These are phyloP conservation scores for Lytechinus pictus DNA, from an alignment of 35 echinoderm and acorn worm genomes.

Conservation along the genomic window DNA sequence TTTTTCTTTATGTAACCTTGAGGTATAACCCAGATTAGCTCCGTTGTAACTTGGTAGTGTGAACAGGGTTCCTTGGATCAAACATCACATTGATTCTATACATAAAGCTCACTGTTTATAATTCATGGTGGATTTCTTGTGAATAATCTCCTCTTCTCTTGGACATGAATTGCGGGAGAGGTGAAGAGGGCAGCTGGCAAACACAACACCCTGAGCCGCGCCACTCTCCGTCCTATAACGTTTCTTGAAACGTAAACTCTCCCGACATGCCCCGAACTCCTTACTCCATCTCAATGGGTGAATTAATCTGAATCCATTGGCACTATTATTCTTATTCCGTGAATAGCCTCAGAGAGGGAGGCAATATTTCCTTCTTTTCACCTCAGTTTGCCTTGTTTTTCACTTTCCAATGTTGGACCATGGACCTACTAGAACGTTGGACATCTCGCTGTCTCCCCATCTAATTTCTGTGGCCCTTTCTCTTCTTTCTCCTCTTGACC, in stretches of 20 bases:
- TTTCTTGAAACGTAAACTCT: conserved; percentile 7
- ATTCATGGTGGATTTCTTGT: neutral
- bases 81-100: neutral
- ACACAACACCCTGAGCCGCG: neutral
- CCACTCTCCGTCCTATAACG: neutral
- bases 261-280: neutral
- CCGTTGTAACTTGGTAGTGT: neutral
- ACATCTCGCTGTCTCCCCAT: no score
- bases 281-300: neutral
- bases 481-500: no score
- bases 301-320: neutral
- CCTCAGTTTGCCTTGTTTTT: neutral
- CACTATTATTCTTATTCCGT: neutral
- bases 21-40: no score
- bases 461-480: no score
- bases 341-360: neutral
- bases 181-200: neutral
- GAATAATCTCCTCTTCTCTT: neutral
- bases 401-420: no score
- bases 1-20: no score
- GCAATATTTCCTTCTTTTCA: neutral
- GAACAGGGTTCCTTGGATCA: neutral
- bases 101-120: neutral
- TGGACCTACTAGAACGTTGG: no score
- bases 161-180: neutral